phyloP scores from a whole-genome alignment of 1,140 invertebrate genomes.

The Papilio glaucus region DNA sequence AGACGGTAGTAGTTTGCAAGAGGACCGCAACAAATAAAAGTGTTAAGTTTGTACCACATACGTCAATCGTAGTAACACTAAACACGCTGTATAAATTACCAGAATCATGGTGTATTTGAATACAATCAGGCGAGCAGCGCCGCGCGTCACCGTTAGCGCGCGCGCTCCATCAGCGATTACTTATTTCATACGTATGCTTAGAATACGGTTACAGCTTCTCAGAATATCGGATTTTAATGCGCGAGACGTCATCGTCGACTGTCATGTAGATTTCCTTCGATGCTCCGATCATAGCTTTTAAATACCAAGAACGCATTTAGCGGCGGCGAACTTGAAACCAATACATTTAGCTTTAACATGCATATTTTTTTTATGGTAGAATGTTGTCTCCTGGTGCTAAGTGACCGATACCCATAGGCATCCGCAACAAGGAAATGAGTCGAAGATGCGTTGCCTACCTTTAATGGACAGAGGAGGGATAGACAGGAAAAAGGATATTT shows the following conservation, averaged over 20 bases:
- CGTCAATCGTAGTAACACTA: constrained; percentile 14
- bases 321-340: not conserved
- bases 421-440: no score
- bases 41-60: constrained; percentile 1
- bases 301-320: not conserved
- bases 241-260: constrained; percentile 54
- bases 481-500: no score
- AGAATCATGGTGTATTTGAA: constrained; percentile 65
- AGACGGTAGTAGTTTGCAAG: not conserved
- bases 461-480: no score
- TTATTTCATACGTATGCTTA: constrained; percentile 55
- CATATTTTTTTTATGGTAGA: no score
- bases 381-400: no score
- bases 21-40: not conserved
- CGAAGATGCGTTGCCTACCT: no score
- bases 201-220: constrained; percentile 57
- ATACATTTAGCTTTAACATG: not conserved
- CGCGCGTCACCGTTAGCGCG: constrained; percentile 57
- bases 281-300: not conserved
- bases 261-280: constrained; percentile 39
- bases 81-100: constrained; percentile 50
- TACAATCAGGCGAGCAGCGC: constrained; percentile 60
- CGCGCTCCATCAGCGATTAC: constrained; percentile 58
- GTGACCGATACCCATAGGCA: no score
- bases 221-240: constrained; percentile 57